Base-by-base conservation (phyloP, 2,797 vertebrate species). In the Bryconaethiops microstoma region DNA sequence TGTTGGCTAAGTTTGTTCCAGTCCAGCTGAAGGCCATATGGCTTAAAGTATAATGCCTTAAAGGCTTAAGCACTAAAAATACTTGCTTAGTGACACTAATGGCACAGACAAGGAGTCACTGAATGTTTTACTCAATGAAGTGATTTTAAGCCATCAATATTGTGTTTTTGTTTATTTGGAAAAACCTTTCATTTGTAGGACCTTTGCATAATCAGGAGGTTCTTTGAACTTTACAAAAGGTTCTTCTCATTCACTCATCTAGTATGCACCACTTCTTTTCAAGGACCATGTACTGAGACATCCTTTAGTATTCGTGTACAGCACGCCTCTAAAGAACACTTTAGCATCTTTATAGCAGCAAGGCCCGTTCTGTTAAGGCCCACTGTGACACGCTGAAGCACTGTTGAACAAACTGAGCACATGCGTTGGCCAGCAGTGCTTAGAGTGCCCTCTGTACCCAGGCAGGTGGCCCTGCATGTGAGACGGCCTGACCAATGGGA, bases 401-500 rank as follows among this genome's bases (percentile, higher is more conserved):
- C 29, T 50, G 29, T 12, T 40, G 25, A 68, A 54, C 25, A 35
- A 12, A 5, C 1, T 17, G 29, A 55, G 52, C n/a, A 35, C 54
- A 25, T 29, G 50, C 40, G 52, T 25, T 69, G 25, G 25, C 10
- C 16, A 23, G 75, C 50, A 57, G 25, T 68, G 21, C 52, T 57
- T 40, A 54, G 10, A 6, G 12, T 57, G 63, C 23, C 63, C 42
- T 52, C 60, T 72, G 71, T 84, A 50, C 68, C 86, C 77, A 64
- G 84, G 67, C 81, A 82, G 80, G 84, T 85, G 75, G 76, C 75
- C 73, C 9, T 19, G 77, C 73, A 83, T 75, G 87, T 70, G 74
- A 82, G 79, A 57, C 65, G 80, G 69, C 77, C 78, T 87, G 70
- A 73, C 12, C 50, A 74, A 73, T 21, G 83, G 45, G 48, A 71